phyloP scores from a whole-genome alignment of 2,113 vertebrate species.

The Emydura subglobosa region DNA sequence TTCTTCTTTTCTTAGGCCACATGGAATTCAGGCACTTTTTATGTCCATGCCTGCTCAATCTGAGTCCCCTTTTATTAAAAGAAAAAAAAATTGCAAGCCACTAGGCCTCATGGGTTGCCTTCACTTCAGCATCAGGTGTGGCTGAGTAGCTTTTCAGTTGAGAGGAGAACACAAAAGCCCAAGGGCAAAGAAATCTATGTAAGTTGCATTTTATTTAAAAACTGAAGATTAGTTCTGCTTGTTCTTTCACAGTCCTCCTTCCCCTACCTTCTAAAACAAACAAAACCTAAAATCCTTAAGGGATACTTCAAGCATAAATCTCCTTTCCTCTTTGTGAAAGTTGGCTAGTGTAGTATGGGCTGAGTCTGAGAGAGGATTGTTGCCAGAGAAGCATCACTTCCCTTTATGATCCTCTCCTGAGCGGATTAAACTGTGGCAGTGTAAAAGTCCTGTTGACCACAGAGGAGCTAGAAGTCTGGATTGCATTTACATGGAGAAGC shows the following conservation, averaged over 20 bases:
- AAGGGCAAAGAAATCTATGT: slow-evolving; percentile 55
- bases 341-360: slow-evolving; percentile 44
- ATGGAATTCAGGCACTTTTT: slow-evolving; percentile 63
- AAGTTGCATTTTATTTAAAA: slow-evolving; percentile 64
- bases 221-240: slow-evolving; percentile 67
- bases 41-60: slow-evolving; percentile 23
- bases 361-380: slow-evolving; percentile 22
- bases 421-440: slow-evolving; percentile 50
- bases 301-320: slow-evolving; percentile 69
- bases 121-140: slow-evolving; percentile 65
- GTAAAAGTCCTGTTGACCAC: slow-evolving; percentile 51
- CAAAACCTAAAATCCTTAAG: slow-evolving; percentile 72
- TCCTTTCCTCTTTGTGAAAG: slow-evolving; percentile 58
- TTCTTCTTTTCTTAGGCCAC: slow-evolving; percentile 55
- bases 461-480: not conserved
- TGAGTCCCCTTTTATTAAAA: slow-evolving; percentile 35
- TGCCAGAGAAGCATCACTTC: slow-evolving; percentile 61
- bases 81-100: slow-evolving; percentile 50
- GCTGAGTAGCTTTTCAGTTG: slow-evolving; percentile 66
- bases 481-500: not conserved
- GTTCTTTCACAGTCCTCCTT: slow-evolving; percentile 62
- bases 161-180: slow-evolving; percentile 64
- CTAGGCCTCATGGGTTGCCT: slow-evolving; percentile 53
- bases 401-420: slow-evolving; percentile 57
- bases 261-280: slow-evolving; percentile 61